Evolutionary conservation across 2,797 vertebrate species (phyloP).

Genomic region (Gouania willdenowi): DNA sequence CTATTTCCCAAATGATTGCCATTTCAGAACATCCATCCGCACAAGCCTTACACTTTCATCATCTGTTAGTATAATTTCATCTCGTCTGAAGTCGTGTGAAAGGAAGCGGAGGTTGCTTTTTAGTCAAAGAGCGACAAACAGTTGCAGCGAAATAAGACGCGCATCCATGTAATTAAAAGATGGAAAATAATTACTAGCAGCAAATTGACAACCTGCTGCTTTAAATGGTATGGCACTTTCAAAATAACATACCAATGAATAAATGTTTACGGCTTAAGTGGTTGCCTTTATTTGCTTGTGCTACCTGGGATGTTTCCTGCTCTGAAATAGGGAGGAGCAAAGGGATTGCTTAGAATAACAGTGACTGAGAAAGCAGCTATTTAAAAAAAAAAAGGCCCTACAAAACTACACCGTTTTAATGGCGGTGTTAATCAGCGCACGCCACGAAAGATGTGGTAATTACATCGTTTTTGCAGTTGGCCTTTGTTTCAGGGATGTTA

Average conservation of each 20-base stretch:
- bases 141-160: slow-evolving; percentile 15
- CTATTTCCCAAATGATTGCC: slow-evolving; percentile 29
- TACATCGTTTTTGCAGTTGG: neutral
- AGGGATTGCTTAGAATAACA: too few relatives aligned
- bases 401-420: slow-evolving; percentile 32
- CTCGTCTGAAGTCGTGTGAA: slow-evolving; percentile 15
- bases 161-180: slow-evolving; percentile 38
- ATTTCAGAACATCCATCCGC: slow-evolving; percentile 47
- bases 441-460: too few relatives aligned
- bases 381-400: neutral
- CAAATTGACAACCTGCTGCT: slow-evolving; percentile 9
- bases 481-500: neutral
- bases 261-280: too few relatives aligned
- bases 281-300: neutral
- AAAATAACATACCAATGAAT: too few relatives aligned
- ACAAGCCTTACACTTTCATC: slow-evolving; percentile 40
- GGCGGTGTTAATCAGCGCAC: slow-evolving; percentile 27
- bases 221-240: too few relatives aligned
- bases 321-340: neutral
- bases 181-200: slow-evolving; percentile 33
- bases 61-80: slow-evolving; percentile 48
- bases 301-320: too few relatives aligned
- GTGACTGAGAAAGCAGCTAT: slow-evolving; percentile 33
- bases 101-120: slow-evolving; percentile 21
- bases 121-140: slow-evolving; percentile 16